A percentile compares a stretch with the other conserved stretches of the same genome.
These are phyloP conservation scores for Pogonophryne albipinna DNA, from an alignment of 2,797 vertebrate species.

Conservation along the genomic window DNA sequence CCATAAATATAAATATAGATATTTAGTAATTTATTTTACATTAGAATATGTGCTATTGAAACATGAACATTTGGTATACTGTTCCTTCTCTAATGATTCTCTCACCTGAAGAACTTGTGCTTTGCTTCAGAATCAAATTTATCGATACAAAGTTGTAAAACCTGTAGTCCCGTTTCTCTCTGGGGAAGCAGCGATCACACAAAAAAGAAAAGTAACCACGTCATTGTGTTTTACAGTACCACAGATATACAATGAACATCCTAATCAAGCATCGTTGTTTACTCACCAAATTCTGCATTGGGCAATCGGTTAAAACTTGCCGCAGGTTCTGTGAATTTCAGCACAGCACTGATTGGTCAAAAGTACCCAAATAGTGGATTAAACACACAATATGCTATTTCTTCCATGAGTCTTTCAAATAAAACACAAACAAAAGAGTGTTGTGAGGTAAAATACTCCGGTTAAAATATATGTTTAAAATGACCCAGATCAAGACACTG, in stretches of 20 bases:
- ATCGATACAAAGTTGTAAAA: constrained; percentile 91
- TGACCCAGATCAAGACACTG: too few species aligned
- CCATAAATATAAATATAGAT: neutral
- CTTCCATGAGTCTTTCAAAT: too few species aligned
- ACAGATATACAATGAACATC: neutral
- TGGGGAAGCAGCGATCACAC: constrained; percentile 65
- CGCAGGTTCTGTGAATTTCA: constrained; percentile 86
- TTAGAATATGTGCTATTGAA: neutral
- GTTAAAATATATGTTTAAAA: too few species aligned
- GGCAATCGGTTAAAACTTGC: constrained; percentile 91
- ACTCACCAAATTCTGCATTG: constrained; percentile 91
- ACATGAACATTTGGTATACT: neutral
- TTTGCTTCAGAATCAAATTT: constrained; percentile 92
- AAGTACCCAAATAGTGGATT: neutral
- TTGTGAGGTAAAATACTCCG: too few species aligned
- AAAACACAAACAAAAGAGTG: too few species aligned
- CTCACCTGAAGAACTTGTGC: constrained; percentile 92
- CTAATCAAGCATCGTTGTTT: neutral
- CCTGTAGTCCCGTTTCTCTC: constrained; percentile 88
- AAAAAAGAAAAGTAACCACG: neutral
- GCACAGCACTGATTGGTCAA: neutral
- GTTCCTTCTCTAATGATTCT: neutral
- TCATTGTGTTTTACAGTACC: neutral
- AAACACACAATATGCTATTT: too few species aligned
- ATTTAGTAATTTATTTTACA: neutral